A percentile compares a stretch with the other conserved stretches of the same genome.
phyloP scores from a whole-genome alignment of 2,113 vertebrate genomes.

The Bubo bubo region DNA sequence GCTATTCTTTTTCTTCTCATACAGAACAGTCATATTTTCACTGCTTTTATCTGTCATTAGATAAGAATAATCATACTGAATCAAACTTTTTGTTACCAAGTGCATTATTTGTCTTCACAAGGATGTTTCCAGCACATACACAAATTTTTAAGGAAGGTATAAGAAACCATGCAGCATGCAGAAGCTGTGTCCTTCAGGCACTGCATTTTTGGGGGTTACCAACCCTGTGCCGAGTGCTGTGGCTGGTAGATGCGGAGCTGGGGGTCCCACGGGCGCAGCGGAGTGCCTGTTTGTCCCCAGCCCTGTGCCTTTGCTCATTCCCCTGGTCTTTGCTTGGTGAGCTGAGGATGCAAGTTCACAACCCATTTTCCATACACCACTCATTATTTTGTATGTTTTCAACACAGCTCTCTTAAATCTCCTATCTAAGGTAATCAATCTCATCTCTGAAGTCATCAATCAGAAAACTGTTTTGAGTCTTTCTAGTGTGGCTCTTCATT shows the following conservation, averaged over 20 bases:
- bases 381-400: neutral
- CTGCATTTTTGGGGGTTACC: neutral
- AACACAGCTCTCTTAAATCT: neutral
- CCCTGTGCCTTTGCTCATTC: neutral
- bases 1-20: neutral
- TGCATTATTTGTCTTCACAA: neutral
- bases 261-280: fast-evolving
- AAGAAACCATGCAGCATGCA: fast-evolving
- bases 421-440: neutral
- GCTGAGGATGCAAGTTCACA: neutral
- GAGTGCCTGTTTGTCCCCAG: too few species aligned
- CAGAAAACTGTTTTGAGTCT: neutral
- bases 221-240: fast-evolving
- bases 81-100: neutral
- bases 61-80: neutral
- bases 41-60: neutral
- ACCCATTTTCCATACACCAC: fast-evolving
- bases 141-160: neutral
- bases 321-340: neutral
- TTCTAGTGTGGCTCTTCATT: neutral
- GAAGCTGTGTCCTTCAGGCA: neutral
- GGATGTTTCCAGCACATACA: neutral
- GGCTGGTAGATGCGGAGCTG: neutral
- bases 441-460: neutral
- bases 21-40: neutral